A percentile compares a stretch with the other conserved stretches of the same genome.
These are phyloP conservation scores for Diplogasteroides magnus DNA, from an alignment of 1,140 invertebrate genomes.

Conservation along the genomic window DNA sequence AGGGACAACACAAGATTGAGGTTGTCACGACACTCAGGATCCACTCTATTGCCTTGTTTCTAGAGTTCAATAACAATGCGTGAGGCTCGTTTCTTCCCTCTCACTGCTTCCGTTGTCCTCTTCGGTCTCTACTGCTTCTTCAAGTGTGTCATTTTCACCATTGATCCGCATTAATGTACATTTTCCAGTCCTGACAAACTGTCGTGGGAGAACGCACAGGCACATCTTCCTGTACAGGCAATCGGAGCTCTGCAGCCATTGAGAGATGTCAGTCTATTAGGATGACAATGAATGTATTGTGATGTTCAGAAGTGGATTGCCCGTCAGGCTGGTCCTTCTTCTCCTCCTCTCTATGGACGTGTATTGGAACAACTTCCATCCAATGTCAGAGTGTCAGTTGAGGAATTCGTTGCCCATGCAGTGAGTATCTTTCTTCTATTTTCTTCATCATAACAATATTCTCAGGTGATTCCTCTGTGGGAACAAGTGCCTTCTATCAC, in stretches of 20 bases:
- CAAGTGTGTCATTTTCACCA: conserved; percentile 19
- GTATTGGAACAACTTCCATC: background rate
- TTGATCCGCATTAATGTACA: background rate
- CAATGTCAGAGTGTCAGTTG: background rate
- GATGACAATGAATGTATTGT: no score
- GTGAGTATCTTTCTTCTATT: background rate
- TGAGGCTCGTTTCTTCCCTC: conserved; percentile 31
- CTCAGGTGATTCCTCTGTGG: background rate
- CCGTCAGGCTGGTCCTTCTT: no score
- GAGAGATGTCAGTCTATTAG: no score
- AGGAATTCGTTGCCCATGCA: conserved; percentile 2
- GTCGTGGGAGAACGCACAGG: background rate
- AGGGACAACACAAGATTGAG: conserved; percentile 31
- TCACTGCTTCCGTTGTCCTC: conserved; percentile 31
- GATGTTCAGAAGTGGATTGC: no score
- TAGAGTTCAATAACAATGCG: conserved; percentile 27
- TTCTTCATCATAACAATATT: background rate
- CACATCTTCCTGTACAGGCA: background rate
- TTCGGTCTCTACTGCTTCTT: conserved; percentile 38
- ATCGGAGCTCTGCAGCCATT: background rate
- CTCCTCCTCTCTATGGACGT: no score
- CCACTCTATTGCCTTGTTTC: background rate
- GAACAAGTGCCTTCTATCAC: conserved; percentile 40
- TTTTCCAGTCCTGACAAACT: background rate
- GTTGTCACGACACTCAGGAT: no score